Base-by-base conservation (phyloP, 2,888 invertebrate genomes). In the Gandaritis pyraliata region DNA sequence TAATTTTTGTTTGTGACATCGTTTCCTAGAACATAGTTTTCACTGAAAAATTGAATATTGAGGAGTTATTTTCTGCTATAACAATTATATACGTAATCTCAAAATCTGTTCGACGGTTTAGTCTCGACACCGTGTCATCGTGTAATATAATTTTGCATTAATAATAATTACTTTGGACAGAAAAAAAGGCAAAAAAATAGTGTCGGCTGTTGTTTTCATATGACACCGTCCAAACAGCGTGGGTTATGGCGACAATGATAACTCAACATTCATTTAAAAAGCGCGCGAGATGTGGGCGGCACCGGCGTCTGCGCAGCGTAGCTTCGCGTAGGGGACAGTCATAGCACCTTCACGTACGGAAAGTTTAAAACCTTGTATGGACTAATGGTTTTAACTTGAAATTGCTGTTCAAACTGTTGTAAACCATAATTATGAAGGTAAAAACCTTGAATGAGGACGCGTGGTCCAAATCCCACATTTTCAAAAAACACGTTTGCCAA, bases 201-300 rank as follows among this genome's bases (percentile, higher is more conserved):
- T n/a, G 11, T 11, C 29, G 48, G 11, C 7, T 13, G 29, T 51
- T 58, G 33, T 33, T 59, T 66, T 59, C 43, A 39, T n/a, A 54
- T 23, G 50, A 15, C 18, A 51, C 50, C 46, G 53, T 38, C 57
- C 43, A 64, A 64, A 33, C 39, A 50, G 83, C 83, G 88, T 84
- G 82, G 87, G 86, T 67, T 67, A 66, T 65, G 86, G 79, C 77
- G 88, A 90, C 88, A 89, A 82, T 87, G 86, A 87, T 81, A 88
- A 84, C 78, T 90, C 88, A 86, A 71, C 87, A 49, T 39, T 52
- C 64, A 57, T 60, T 39, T 23, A 45, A 15, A 38, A 80, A 66
- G 66, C 70, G 68, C 69, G 73, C 58, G 70, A 62, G 54, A 46
- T 57, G 66, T 68, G 68, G 65, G 64, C 38, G 38, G n/a, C 43